Base-by-base conservation (phyloP, 2,888 invertebrate genomes). In the Amphipyra tragopoginis region DNA sequence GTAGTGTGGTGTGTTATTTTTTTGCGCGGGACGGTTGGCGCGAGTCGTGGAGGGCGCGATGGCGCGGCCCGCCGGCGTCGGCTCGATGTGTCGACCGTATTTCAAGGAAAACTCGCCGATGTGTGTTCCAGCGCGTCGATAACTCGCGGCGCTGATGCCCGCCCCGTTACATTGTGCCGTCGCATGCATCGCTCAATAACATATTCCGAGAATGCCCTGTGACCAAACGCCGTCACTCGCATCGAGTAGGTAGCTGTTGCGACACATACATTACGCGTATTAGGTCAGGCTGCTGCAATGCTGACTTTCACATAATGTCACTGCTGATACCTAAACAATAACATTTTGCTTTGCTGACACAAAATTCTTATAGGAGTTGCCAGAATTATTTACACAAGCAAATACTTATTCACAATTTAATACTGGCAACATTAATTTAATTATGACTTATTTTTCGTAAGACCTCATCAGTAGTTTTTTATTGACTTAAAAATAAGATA, bases 21-120 rank as follows among this genome's bases (percentile, higher is more conserved):
- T 93, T 94, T 93, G 88, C 90, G 91, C 91, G 91, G 91, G 90
- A 89, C 86, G 90, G 84, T 92, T 93, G 92, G 89, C 91, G 93
- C 89, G 92, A 87, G 81, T 84, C 72, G 79, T 68, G 80, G 83
- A 86, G 85, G 88, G 88, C 85, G 90, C 87, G 84, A 82, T 88
- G 86, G 80, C 85, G 84, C 82, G 84, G 81, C 77, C 84, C 88
- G 87, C 88, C 87, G 85, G 85, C 82, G 83, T 82, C 82, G 80
- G 74, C 70, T 67, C 57, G 65, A 55, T 82, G 80, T 82, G 85
- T 83, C 84, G 80, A 68, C 84, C 85, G 86, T 88, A 87, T 90
- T 93, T 92, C 92, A 90, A 92, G 92, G 93, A 93, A 93, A 92
- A 89, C 87, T 88, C 86, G 79, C 82, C 85, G 85, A 86, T 83